A percentile compares a stretch with the other conserved stretches of the same genome.
phyloP scores from a whole-genome alignment of 2,797 vertebrate genomes.

The Microcaecilia unicolor region DNA sequence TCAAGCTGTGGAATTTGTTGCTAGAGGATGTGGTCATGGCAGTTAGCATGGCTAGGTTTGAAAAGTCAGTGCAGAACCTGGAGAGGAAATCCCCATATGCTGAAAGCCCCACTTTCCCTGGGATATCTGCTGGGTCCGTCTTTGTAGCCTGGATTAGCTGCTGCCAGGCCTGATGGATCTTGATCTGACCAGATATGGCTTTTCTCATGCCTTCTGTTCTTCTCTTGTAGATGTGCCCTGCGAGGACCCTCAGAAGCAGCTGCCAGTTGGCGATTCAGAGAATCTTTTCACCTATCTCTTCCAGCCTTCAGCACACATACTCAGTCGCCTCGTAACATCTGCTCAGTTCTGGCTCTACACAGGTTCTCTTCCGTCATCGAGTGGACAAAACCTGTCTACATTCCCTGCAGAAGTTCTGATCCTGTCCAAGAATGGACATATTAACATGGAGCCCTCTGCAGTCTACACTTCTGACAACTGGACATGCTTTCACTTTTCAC shows the following conservation, averaged over 20 bases:
- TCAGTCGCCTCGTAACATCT: slow-evolving; percentile 53
- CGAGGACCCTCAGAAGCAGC: slow-evolving; percentile 10
- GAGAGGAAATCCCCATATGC: too few relatives aligned
- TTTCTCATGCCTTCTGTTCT: background rate
- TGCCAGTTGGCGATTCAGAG: slow-evolving; percentile 18
- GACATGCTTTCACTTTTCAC: slow-evolving; percentile 60
- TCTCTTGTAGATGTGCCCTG: slow-evolving; percentile 52
- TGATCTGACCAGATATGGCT: too few relatives aligned
- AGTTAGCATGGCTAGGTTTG: too few relatives aligned
- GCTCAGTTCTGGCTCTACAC: slow-evolving; percentile 83
- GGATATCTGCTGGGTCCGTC: too few relatives aligned
- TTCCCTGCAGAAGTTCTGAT: slow-evolving; percentile 18
- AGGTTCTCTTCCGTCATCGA: slow-evolving; percentile 12
- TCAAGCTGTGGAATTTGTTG: too few relatives aligned
- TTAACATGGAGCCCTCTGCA: slow-evolving; percentile 23
- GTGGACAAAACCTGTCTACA: background rate
- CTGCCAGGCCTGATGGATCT: too few relatives aligned
- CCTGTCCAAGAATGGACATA: slow-evolving; percentile 33
- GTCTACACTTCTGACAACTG: slow-evolving; percentile 49
- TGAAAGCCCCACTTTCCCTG: too few relatives aligned
- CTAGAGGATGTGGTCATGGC: too few relatives aligned
- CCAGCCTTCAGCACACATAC: slow-evolving; percentile 58
- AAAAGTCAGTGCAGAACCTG: too few relatives aligned
- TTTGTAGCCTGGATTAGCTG: too few relatives aligned
- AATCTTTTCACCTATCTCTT: slow-evolving; percentile 71